Conservation (phyloP, 2,797 vertebrate genomes). For the Epinephelus coioides region DNA sequence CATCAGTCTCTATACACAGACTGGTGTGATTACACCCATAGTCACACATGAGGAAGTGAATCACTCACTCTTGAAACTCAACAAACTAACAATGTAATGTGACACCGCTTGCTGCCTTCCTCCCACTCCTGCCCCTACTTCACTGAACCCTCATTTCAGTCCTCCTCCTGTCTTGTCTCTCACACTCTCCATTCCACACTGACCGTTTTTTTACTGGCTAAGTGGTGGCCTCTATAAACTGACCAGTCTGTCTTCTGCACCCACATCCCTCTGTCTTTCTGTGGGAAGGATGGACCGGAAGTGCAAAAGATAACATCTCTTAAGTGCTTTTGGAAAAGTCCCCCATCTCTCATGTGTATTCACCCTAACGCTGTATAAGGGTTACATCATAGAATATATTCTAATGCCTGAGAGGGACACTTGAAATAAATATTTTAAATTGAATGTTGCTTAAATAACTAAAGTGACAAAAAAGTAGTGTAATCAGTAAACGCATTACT, state of each 20-base stretch:
- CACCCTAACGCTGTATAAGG: no score
- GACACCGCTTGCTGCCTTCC: slow-evolving; percentile 41
- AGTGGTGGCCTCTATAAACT: slow-evolving; percentile 65
- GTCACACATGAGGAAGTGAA: slow-evolving; percentile 34
- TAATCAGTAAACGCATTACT: no score
- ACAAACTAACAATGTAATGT: slow-evolving; percentile 47
- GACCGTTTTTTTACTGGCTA: slow-evolving; percentile 36
- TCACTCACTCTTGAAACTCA: slow-evolving; percentile 18
- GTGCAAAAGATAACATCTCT: no score
- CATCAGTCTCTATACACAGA: no score
- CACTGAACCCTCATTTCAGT: slow-evolving; percentile 19
- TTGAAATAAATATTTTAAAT: no score
- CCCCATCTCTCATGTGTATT: no score
- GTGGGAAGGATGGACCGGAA: no score
- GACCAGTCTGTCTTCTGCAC: slow-evolving; percentile 53
- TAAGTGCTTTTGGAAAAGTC: no score
- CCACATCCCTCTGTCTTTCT: slow-evolving; percentile 19
- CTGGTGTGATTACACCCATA: neutral
- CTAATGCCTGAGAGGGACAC: no score
- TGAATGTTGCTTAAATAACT: no score
- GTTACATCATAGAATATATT: no score
- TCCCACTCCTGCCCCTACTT: slow-evolving; percentile 26
- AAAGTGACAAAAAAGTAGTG: no score
- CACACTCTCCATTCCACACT: slow-evolving; percentile 30
- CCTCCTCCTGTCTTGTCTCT: slow-evolving; percentile 15